These are phyloP conservation scores for Phalacrocorax pelagicus DNA, from an alignment of 2,113 vertebrate genomes.

Conservation along the genomic window DNA sequence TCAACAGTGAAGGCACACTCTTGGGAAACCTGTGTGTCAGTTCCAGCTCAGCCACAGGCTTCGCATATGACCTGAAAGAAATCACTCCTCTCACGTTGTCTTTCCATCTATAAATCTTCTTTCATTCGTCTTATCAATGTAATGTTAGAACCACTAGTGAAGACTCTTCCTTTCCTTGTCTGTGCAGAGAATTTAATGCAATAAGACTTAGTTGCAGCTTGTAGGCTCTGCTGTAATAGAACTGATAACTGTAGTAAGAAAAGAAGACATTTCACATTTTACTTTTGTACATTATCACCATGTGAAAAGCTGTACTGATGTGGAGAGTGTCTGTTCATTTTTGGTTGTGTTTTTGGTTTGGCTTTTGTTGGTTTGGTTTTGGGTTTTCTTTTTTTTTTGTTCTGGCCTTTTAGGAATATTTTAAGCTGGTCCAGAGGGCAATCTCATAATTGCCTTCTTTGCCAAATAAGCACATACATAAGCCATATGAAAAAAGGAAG, in stretches of 20 bases:
- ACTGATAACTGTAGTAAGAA: not conserved
- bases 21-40: not conserved
- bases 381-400: not conserved
- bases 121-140: not conserved
- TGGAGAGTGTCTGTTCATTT: not conserved
- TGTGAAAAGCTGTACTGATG: not conserved
- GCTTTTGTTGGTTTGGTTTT: not conserved
- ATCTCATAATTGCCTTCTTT: not conserved
- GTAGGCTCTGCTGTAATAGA: not conserved
- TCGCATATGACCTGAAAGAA: not conserved
- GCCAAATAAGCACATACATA: not conserved
- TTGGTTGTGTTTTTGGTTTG: not conserved
- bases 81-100: not conserved
- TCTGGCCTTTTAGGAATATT: not conserved
- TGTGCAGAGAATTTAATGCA: not conserved
- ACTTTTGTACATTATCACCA: not conserved
- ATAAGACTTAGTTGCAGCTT: not conserved
- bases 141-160: not conserved
- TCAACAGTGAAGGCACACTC: not conserved
- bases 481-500: not conserved
- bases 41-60: not conserved
- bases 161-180: not conserved
- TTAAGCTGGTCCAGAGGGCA: not conserved
- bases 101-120: not conserved
- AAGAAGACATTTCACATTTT: not conserved